phyloP scores from a whole-genome alignment of 2,113 vertebrate species.

The Bos javanicus region DNA sequence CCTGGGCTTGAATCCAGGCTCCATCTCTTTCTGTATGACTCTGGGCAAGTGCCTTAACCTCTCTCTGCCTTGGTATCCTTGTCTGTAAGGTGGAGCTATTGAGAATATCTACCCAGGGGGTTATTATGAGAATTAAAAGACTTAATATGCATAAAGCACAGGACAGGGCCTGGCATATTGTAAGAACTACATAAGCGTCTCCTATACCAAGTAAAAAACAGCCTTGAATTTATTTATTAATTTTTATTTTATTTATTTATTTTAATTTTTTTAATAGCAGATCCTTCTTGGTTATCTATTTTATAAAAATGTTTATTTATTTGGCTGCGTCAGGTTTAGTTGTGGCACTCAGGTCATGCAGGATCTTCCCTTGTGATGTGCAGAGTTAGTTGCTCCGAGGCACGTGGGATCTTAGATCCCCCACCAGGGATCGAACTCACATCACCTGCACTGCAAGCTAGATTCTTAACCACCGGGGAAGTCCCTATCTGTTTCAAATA shows the following conservation, averaged over 20 bases:
- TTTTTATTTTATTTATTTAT: background rate
- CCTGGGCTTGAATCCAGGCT: background rate
- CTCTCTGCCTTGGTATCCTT: background rate
- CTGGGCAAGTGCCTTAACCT: background rate
- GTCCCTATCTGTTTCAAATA: background rate
- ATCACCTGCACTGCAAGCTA: background rate
- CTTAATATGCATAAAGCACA: background rate
- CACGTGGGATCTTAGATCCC: background rate
- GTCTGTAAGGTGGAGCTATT: background rate
- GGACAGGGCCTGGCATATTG: background rate
- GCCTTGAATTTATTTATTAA: background rate
- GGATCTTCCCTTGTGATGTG: background rate
- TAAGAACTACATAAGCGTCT: background rate
- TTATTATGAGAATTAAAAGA: background rate
- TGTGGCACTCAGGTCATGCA: background rate
- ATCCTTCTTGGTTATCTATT: background rate
- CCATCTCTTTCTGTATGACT: background rate
- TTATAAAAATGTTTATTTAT: background rate
- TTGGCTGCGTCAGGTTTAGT: too few relatives aligned
- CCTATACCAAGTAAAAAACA: background rate
- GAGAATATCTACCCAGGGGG: background rate
- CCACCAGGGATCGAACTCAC: background rate
- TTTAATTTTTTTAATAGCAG: background rate
- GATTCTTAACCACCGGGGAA: background rate
- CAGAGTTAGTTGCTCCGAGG: background rate